Percentiles rank a stretch among this genome's conserved stretches.
These are phyloP conservation scores for Hirtodrosophila alboralis DNA, from an alignment of 2,888 invertebrate species.

Conservation along the genomic window DNA sequence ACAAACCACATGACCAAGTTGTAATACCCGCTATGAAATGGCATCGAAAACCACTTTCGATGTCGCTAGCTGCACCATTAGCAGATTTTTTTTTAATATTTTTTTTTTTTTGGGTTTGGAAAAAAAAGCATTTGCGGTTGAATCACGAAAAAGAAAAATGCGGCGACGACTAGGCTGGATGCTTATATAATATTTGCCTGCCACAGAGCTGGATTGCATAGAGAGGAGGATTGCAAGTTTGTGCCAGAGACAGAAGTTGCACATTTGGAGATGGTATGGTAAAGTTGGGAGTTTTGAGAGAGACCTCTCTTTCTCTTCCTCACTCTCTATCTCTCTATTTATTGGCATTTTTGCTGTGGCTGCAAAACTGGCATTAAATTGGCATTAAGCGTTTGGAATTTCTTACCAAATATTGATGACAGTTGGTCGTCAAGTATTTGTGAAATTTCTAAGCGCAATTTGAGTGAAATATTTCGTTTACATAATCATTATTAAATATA, in stretches of 20 bases:
- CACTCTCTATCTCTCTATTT: no score
- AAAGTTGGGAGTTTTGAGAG: conserved; percentile 14
- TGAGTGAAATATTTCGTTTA: conserved; percentile 39
- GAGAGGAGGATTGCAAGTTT: conserved; percentile 45
- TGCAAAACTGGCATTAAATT: conserved; percentile 44
- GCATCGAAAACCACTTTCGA: conserved; percentile 65
- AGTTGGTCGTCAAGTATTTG: conserved; percentile 10
- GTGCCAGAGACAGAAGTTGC: conserved; percentile 2
- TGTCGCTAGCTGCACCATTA: conserved; percentile 68
- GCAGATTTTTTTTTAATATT: conserved; percentile 54
- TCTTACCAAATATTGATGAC: conserved; percentile 72
- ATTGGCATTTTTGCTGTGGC: conserved; percentile 24
- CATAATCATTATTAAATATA: conserved; percentile 42
- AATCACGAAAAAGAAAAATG: conserved; percentile 60
- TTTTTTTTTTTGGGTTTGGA: conserved; percentile 19
- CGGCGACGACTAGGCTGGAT: conserved; percentile 50
- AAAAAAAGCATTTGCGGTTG: conserved; percentile 56
- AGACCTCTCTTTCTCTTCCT: no score
- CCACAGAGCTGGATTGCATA: not conserved
- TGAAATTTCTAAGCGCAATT: conserved; percentile 28
- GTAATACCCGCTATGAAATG: conserved; percentile 32
- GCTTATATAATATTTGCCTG: conserved; percentile 62
- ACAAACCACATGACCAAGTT: conserved; percentile 16
- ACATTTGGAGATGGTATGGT: conserved; percentile 1
- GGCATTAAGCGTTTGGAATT: conserved; percentile 62